Conservation (phyloP, 1,140 invertebrate genomes). For the Vanessa atalanta region DNA sequence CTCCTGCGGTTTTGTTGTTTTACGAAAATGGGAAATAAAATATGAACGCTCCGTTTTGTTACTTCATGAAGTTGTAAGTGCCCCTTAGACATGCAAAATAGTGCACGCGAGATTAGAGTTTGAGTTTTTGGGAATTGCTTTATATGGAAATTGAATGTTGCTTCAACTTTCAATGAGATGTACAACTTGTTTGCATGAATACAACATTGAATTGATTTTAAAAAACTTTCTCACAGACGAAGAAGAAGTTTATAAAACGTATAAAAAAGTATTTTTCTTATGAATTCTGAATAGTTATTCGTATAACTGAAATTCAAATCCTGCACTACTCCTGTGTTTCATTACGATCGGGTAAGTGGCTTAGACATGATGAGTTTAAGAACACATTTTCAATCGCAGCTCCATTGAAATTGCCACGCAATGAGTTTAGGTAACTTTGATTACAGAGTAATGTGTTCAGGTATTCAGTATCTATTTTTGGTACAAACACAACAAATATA, state of each 20-base stretch:
- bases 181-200: not conserved
- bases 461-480: too few species aligned
- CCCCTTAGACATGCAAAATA: conserved; percentile 9
- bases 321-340: too few species aligned
- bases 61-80: conserved; percentile 6
- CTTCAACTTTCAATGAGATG: conserved; percentile 3
- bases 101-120: conserved; percentile 6
- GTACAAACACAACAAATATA: too few species aligned
- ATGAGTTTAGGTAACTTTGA: too few species aligned
- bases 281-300: too few species aligned
- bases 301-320: too few species aligned
- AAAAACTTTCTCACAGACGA: not conserved
- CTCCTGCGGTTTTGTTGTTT: conserved; percentile 23
- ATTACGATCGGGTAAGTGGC: too few species aligned
- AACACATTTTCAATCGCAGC: not conserved
- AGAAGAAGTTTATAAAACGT: too few species aligned
- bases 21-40: conserved; percentile 17
- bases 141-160: conserved; percentile 4
- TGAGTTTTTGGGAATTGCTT: conserved; percentile 1
- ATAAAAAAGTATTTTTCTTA: too few species aligned
- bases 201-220: not conserved
- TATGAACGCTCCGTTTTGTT: conserved; percentile 11
- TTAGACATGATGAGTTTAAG: not conserved
- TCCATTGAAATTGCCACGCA: too few species aligned
- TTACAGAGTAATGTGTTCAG: too few species aligned